Evolutionary conservation across 2,797 vertebrate genomes (phyloP).

Genomic region (Lindbergichthys nudifrons): DNA sequence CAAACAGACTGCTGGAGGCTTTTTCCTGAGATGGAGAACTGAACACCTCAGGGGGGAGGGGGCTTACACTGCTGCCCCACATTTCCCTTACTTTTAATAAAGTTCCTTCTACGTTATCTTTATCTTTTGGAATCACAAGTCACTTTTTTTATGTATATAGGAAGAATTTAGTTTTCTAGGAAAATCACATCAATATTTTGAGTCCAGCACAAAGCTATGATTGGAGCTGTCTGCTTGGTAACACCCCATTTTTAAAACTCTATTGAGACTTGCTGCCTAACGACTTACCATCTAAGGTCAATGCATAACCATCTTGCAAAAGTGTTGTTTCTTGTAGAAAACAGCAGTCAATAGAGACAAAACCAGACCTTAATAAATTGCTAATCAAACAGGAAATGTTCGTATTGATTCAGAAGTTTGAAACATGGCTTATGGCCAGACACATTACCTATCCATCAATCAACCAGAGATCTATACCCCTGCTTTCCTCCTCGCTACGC

Average conservation of each 20-base stretch:
- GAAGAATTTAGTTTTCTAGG: too few relatives aligned
- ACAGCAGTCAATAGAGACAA: background rate
- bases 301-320: too few relatives aligned
- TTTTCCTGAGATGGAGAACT: slow-evolving; percentile 7
- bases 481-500: too few relatives aligned
- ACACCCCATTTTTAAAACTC: too few relatives aligned
- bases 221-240: too few relatives aligned
- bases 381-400: background rate
- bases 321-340: too few relatives aligned
- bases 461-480: too few relatives aligned
- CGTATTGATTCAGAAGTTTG: background rate
- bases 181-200: background rate
- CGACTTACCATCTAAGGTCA: too few relatives aligned
- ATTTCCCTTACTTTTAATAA: background rate
- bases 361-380: background rate
- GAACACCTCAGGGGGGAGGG: background rate
- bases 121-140: background rate
- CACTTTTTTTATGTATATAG: background rate
- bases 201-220: background rate
- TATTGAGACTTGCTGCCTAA: too few relatives aligned
- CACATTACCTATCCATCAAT: background rate
- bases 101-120: background rate
- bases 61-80: background rate
- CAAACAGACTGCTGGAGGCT: slow-evolving; percentile 15
- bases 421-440: background rate